These are phyloP conservation scores for Arizona elegans DNA, from an alignment of 2,113 vertebrate species.

Conservation along the genomic window DNA sequence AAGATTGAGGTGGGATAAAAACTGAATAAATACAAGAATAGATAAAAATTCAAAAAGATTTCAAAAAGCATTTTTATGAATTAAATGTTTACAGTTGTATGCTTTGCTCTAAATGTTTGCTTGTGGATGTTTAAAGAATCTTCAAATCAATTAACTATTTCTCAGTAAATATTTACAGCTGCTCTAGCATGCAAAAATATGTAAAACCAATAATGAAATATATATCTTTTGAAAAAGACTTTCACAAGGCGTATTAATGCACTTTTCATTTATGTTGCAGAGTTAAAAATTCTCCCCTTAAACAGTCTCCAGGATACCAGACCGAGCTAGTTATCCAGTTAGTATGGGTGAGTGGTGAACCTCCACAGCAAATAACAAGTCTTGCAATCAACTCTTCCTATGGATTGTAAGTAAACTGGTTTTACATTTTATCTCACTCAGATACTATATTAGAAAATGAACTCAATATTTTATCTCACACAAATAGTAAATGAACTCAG, in stretches of 20 bases:
- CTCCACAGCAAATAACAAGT: conserved; percentile 95
- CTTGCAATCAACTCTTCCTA: conserved; percentile 92
- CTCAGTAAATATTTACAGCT: not conserved
- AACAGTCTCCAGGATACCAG: conserved; percentile 95
- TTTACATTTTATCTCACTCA: not conserved
- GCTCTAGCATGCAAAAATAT: not conserved
- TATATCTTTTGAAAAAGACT: not conserved
- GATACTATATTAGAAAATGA: not conserved
- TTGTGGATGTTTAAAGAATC: not conserved
- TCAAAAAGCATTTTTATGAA: not conserved
- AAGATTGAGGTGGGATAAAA: not conserved
- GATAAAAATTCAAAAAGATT: too few species aligned
- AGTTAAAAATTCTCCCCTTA: conserved; percentile 91
- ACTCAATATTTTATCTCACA: not conserved
- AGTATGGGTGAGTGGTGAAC: conserved; percentile 96
- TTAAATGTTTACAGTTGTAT: not conserved
- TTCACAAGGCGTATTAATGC: not conserved
- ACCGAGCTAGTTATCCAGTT: conserved; percentile 93
- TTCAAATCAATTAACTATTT: not conserved
- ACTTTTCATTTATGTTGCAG: conserved; percentile 70
- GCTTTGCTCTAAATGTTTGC: not conserved
- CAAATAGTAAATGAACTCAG: not conserved
- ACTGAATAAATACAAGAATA: not conserved
- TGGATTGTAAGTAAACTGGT: conserved; percentile 83
- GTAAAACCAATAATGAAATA: not conserved